Percentiles rank a stretch among this genome's conserved stretches.
These are phyloP conservation scores for Petrosia ficiformis DNA, from an alignment of 37 sponge, comb jelly and placozoan genomes.

Conservation along the genomic window DNA sequence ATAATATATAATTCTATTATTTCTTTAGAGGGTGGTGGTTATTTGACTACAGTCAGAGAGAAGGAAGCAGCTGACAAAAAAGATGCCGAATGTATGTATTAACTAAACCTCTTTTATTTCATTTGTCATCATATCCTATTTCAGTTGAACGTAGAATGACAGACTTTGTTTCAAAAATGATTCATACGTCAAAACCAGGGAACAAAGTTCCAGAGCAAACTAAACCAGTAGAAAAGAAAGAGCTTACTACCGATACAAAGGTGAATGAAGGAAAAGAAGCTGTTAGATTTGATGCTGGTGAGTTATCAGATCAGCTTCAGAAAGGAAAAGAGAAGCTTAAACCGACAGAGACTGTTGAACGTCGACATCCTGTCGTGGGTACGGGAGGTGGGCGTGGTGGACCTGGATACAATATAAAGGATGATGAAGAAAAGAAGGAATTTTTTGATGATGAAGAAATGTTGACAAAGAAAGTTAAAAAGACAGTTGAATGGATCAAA, in stretches of 20 bases:
- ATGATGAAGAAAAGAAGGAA: slow-evolving; percentile 85
- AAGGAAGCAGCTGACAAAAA: slow-evolving; percentile 33
- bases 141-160: slow-evolving; percentile 24
- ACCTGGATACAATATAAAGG: slow-evolving; percentile 40
- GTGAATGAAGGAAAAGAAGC: background rate
- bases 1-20: background rate
- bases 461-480: slow-evolving; percentile 46
- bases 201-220: background rate
- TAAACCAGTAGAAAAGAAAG: background rate
- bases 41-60: slow-evolving; percentile 67
- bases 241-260: background rate
- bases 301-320: slow-evolving; percentile 19
- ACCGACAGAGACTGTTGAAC: slow-evolving; percentile 64
- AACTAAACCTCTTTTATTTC: background rate
- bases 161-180: slow-evolving; percentile 1
- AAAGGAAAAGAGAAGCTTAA: slow-evolving; percentile 46
- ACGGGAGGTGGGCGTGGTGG: slow-evolving; percentile 1
- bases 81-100: slow-evolving; percentile 47
- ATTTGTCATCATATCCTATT: background rate
- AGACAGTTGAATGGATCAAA: slow-evolving; percentile 61
- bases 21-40: slow-evolving; percentile 69
- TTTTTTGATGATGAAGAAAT: slow-evolving; percentile 68
- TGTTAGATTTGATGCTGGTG: background rate
- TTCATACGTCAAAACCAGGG: background rate
- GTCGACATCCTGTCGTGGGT: slow-evolving; percentile 30